A percentile compares a stretch with the other conserved stretches of the same genome.
These are phyloP conservation scores for Sinopyrophorus schimmeli DNA, from an alignment of 2,888 invertebrate species.

Conservation along the genomic window DNA sequence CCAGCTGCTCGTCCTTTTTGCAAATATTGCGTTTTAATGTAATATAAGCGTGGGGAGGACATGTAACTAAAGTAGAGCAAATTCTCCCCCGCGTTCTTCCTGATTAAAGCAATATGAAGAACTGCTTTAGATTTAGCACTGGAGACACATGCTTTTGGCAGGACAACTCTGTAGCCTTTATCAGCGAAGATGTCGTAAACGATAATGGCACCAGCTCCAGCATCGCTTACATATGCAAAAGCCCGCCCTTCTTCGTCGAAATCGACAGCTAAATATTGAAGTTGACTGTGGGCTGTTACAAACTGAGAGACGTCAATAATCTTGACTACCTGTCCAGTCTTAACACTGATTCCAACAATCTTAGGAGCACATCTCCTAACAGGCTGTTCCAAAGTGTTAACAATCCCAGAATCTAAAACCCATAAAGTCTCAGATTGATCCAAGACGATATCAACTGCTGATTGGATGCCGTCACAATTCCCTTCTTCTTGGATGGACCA, in stretches of 20 bases:
- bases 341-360: conserved; percentile 62
- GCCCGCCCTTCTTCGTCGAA: conserved; percentile 58
- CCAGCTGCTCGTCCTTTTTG: conserved; percentile 60
- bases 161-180: conserved; percentile 61
- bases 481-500: conserved; percentile 73
- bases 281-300: conserved; percentile 57
- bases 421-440: conserved; percentile 64
- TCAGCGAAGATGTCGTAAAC: conserved; percentile 59
- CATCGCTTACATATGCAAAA: conserved; percentile 58
- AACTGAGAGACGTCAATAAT: conserved; percentile 60
- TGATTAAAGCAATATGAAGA: conserved; percentile 61
- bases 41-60: conserved; percentile 60
- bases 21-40: conserved; percentile 60
- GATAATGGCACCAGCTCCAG: conserved; percentile 55
- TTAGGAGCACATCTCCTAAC: conserved; percentile 63
- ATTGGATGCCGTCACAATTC: conserved; percentile 69
- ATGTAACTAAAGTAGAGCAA: conserved; percentile 64
- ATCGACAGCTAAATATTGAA: conserved; percentile 65
- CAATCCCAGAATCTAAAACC: conserved; percentile 64
- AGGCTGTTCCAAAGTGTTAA: conserved; percentile 63
- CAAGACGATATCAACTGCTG: conserved; percentile 67
- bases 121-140: conserved; percentile 58
- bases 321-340: conserved; percentile 62
- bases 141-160: conserved; percentile 59
- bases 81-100: conserved; percentile 55